Conservation (phyloP, 2,113 vertebrate genomes). For the Nymphicus hollandicus region DNA sequence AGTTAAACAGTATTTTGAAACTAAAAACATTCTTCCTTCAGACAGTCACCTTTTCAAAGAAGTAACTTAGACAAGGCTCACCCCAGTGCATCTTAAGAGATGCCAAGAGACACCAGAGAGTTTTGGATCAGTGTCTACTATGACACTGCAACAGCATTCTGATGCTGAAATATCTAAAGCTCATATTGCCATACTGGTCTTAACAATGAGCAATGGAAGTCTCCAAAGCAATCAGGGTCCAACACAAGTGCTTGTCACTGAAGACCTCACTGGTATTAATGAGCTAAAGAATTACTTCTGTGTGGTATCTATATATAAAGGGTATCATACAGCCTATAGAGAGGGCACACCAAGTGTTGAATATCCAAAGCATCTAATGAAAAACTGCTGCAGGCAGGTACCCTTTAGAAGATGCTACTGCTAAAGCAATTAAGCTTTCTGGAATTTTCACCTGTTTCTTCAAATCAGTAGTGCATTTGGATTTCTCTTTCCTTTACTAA, state of each 20-base stretch:
- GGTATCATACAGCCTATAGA: neutral
- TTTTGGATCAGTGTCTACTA: neutral
- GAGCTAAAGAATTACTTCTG: neutral
- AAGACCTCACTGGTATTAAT: neutral
- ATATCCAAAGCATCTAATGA: neutral
- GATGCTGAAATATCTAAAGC: neutral
- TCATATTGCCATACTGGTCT: neutral
- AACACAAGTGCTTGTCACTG: neutral
- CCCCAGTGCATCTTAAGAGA: neutral
- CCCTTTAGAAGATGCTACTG: neutral
- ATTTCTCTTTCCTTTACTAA: neutral
- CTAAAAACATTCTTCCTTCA: neutral
- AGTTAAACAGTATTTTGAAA: neutral
- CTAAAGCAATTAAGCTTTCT: neutral
- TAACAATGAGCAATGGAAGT: neutral
- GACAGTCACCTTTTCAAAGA: neutral
- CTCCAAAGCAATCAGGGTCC: neutral
- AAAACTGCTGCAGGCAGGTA: neutral
- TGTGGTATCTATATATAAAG: neutral
- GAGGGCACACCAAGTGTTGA: neutral
- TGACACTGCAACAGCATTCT: fast-evolving
- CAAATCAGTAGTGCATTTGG: neutral
- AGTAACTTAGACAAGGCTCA: neutral
- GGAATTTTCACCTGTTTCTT: neutral
- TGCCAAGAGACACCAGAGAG: neutral